Percentiles rank a stretch among this genome's conserved stretches.
Evolutionary conservation across 2,888 invertebrate species (phyloP).

Genomic region (Nowickia ferox): DNA sequence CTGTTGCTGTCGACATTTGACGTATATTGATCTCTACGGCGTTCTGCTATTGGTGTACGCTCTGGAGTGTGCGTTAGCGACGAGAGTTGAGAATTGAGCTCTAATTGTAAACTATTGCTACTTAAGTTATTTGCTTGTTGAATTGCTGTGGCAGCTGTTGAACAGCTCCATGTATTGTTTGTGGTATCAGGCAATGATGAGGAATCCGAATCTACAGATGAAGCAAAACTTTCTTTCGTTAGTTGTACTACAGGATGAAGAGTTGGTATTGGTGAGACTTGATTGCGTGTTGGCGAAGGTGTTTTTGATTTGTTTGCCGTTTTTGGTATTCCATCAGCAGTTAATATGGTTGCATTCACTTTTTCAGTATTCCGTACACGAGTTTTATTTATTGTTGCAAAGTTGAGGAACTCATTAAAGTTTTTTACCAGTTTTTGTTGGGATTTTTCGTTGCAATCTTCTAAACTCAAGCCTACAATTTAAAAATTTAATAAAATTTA

Average conservation of each 20-base stretch:
- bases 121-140: conserved; percentile 79
- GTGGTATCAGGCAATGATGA: conserved; percentile 81
- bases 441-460: conserved; percentile 77
- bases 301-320: conserved; percentile 66
- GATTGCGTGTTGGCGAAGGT: conserved; percentile 70
- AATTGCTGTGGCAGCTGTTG: conserved; percentile 80
- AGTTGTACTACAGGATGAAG: conserved; percentile 83
- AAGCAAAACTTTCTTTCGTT: conserved; percentile 81
- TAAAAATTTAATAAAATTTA: too few relatives aligned
- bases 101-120: conserved; percentile 78
- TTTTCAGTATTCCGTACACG: conserved; percentile 76
- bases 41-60: conserved; percentile 68
- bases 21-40: conserved; percentile 74
- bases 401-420: conserved; percentile 92
- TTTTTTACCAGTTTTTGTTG: conserved; percentile 88
- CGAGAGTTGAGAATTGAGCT: conserved; percentile 75
- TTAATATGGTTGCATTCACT: conserved; percentile 39
- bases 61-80: conserved; percentile 73
- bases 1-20: conserved; percentile 77
- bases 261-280: conserved; percentile 63
- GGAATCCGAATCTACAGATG: conserved; percentile 84
- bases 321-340: not conserved
- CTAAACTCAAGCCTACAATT: conserved; percentile 74
- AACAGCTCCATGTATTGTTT: conserved; percentile 81
- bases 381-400: conserved; percentile 88